Conservation (phyloP, 2,113 vertebrate species). For the Anarhynchus alexandrinus region DNA sequence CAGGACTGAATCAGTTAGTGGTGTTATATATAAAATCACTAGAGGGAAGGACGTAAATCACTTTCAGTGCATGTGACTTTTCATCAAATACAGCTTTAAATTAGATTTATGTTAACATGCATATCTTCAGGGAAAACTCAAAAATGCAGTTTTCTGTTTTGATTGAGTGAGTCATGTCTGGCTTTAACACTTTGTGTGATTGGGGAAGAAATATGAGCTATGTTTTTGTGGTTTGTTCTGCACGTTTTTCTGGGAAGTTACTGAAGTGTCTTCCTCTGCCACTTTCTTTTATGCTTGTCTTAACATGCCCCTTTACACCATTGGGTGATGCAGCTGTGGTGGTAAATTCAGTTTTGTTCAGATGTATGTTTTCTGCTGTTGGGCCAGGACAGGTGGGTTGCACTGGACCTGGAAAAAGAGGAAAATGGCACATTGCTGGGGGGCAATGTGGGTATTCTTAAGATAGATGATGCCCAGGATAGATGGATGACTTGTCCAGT, state of each 20-base stretch:
- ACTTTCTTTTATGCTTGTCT: neutral
- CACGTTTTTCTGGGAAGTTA: rapidly evolving
- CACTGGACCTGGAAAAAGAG: neutral
- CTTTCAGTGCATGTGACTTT: neutral
- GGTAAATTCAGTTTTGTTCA: neutral
- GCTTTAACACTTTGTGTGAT: neutral
- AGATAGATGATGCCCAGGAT: neutral
- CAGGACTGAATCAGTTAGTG: neutral
- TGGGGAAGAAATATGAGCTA: neutral
- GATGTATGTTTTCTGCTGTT: neutral
- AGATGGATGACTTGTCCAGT: neutral
- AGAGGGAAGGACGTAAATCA: neutral
- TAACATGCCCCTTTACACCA: neutral
- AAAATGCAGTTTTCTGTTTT: neutral
- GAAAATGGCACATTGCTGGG: neutral
- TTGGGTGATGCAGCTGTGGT: neutral
- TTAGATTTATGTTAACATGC: neutral
- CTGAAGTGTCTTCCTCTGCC: neutral
- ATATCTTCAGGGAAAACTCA: neutral
- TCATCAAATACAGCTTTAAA: neutral
- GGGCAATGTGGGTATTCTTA: neutral
- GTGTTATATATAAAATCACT: neutral
- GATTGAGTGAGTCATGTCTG: neutral
- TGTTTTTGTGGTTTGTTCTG: neutral
- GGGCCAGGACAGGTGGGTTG: neutral